phyloP scores from a whole-genome alignment of 2,888 invertebrate species.

The Hesperia comma region DNA sequence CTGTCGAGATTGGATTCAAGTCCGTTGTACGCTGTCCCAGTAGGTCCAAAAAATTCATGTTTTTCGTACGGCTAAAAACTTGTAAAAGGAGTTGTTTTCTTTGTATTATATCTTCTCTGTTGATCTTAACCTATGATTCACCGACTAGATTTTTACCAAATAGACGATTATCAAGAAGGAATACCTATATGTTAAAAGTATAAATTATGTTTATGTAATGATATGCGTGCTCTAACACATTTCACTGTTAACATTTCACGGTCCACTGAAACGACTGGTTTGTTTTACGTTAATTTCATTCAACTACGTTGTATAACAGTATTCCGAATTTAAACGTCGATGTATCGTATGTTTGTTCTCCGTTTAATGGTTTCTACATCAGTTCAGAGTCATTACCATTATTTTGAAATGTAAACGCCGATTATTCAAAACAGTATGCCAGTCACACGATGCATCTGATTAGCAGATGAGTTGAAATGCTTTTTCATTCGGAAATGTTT shows the following conservation, averaged over 20 bases:
- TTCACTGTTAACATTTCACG: slow-evolving; percentile 18
- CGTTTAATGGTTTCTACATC: not conserved
- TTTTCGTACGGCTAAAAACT: too few species aligned
- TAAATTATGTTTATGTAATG: slow-evolving; percentile 9
- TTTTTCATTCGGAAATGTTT: too few species aligned
- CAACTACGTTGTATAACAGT: slow-evolving; percentile 10
- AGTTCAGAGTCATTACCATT: not conserved
- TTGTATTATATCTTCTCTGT: too few species aligned
- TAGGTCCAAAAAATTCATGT: too few species aligned
- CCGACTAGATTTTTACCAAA: too few species aligned
- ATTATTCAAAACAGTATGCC: not conserved
- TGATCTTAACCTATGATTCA: too few species aligned
- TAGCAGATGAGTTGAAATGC: too few species aligned
- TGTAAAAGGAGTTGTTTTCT: too few species aligned
- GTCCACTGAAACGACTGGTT: slow-evolving; percentile 11
- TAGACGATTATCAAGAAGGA: too few species aligned
- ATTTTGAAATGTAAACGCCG: not conserved
- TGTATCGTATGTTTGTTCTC: not conserved
- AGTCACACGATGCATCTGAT: not conserved
- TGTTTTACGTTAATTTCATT: slow-evolving; percentile 8
- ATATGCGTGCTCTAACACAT: slow-evolving; percentile 14
- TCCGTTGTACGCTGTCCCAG: too few species aligned
- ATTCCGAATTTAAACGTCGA: slow-evolving; percentile 11
- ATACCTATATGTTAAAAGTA: not conserved
- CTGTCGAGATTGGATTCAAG: too few species aligned